Conservation (phyloP, 2,113 vertebrate genomes). For the Eurypyga helias region DNA sequence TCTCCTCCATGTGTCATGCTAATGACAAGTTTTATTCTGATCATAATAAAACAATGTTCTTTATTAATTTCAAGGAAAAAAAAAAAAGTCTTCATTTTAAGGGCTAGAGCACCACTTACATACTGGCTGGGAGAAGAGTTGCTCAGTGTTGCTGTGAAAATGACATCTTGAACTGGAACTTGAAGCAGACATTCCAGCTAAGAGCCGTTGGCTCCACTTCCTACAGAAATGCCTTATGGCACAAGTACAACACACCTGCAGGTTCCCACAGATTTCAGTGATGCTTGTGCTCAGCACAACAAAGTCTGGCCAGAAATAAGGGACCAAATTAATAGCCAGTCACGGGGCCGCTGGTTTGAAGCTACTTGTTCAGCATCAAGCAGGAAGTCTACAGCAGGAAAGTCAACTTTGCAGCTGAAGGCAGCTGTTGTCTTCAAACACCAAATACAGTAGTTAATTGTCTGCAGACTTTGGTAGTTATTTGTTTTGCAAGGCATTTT, state of each 20-base stretch:
- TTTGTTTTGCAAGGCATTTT: background rate
- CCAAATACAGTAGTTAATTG: background rate
- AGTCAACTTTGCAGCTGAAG: background rate
- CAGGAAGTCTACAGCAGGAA: slow-evolving; percentile 3
- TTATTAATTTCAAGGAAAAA: background rate
- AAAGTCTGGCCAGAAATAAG: slow-evolving; percentile 9
- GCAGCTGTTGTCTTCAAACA: background rate
- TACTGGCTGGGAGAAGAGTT: background rate
- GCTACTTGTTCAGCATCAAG: background rate
- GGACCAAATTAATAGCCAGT: slow-evolving; percentile 6
- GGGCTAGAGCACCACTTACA: background rate
- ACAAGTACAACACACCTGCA: slow-evolving; percentile 20
- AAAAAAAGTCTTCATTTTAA: background rate
- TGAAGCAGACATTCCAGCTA: background rate
- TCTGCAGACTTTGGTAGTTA: background rate
- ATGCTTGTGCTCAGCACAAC: background rate
- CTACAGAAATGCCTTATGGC: background rate
- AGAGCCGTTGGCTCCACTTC: slow-evolving; percentile 5
- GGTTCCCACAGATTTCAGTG: background rate
- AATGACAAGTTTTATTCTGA: background rate
- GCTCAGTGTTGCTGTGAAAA: slow-evolving; percentile 14
- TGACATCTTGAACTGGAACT: background rate
- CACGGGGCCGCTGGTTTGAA: background rate
- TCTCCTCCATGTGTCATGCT: background rate
- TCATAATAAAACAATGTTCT: background rate